phyloP scores from a whole-genome alignment of 2,888 invertebrate species.

The Drosophila subsilvestris region DNA sequence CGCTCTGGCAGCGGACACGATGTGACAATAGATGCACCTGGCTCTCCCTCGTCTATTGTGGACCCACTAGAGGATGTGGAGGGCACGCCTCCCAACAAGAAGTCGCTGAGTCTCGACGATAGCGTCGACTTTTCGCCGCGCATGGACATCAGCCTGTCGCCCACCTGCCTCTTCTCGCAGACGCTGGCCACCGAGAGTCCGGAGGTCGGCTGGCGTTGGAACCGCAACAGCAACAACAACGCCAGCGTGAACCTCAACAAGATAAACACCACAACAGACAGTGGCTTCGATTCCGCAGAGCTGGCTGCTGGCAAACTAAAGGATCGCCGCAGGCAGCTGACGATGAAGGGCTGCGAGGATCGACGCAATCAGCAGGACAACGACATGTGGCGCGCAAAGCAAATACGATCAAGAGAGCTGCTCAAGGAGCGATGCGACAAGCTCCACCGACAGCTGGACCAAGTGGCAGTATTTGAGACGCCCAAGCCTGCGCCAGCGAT shows the following conservation, averaged over 20 bases:
- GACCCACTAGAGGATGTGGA: constrained; percentile 57
- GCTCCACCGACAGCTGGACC: constrained; percentile 72
- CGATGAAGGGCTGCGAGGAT: constrained; percentile 50
- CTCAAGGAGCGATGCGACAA: constrained; percentile 78
- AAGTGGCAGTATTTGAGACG: constrained; percentile 41
- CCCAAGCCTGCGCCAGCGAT: constrained; percentile 1
- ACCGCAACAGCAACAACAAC: constrained; percentile 39
- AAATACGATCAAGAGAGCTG: constrained; percentile 69
- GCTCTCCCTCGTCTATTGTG: constrained; percentile 37
- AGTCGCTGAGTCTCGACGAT: constrained; percentile 69
- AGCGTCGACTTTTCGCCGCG: constrained; percentile 77
- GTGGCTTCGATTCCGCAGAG: constrained; percentile 73
- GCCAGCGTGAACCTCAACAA: not conserved
- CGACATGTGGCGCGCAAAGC: constrained; percentile 70
- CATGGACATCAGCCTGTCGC: constrained; percentile 73
- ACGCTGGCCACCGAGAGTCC: constrained; percentile 80
- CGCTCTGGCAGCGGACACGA: constrained; percentile 53
- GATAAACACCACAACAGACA: constrained; percentile 64
- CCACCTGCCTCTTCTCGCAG: constrained; percentile 77
- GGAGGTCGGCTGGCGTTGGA: constrained; percentile 82
- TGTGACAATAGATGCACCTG: constrained; percentile 20
- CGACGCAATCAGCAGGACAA: constrained; percentile 68
- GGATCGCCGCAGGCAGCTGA: constrained; percentile 54
- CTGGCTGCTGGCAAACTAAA: constrained; percentile 39
- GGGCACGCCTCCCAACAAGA: constrained; percentile 78